These are phyloP conservation scores for Zalophus californianus DNA, from an alignment of 2,797 vertebrate species.

Conservation along the genomic window DNA sequence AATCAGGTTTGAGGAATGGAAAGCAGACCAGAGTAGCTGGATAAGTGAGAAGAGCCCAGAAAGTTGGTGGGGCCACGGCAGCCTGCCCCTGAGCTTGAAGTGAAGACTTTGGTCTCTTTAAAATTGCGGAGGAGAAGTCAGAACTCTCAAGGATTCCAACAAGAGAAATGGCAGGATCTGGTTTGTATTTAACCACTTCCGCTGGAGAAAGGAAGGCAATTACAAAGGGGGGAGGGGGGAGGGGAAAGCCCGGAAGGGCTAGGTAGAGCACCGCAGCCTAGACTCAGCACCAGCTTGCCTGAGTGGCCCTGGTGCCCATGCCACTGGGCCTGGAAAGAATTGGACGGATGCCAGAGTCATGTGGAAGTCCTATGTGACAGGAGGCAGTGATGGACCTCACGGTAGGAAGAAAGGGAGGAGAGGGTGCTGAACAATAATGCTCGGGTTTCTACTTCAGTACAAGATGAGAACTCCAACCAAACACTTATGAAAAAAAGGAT, in stretches of 20 bases:
- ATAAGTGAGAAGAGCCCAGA: not conserved
- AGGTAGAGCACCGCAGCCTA: not conserved
- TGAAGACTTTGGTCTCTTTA: not conserved
- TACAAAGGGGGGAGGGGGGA: not conserved
- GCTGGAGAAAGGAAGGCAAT: not conserved
- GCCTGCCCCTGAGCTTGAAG: fast-evolving
- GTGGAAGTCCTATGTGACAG: fast-evolving
- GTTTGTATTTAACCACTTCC: not conserved
- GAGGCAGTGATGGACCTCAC: not conserved
- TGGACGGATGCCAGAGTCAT: fast-evolving
- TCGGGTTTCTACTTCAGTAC: not conserved
- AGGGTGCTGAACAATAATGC: fast-evolving
- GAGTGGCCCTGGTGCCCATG: fast-evolving
- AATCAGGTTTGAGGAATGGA: not conserved
- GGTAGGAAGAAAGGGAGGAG: not conserved
- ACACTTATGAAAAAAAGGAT: not conserved
- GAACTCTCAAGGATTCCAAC: not conserved
- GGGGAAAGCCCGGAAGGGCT: no score
- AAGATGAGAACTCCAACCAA: not conserved
- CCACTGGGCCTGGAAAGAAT: not conserved
- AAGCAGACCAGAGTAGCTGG: not conserved
- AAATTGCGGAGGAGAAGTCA: not conserved
- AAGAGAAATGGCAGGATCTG: not conserved
- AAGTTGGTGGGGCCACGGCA: fast-evolving
- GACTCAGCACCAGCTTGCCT: not conserved